Base-by-base conservation (phyloP, 2,113 vertebrate genomes). In the Oryzias javanicus region DNA sequence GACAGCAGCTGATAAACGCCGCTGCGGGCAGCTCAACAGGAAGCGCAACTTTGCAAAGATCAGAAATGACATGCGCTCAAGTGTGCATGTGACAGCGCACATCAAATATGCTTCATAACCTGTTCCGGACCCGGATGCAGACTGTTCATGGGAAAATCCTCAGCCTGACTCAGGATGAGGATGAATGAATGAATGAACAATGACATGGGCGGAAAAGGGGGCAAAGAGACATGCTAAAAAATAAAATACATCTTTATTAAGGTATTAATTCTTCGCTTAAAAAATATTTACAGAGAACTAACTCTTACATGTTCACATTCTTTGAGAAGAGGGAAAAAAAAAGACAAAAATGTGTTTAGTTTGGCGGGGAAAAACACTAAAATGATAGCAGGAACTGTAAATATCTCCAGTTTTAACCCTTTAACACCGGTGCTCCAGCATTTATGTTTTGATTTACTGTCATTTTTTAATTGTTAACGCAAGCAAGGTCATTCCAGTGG, bases 171-270 rank as follows among this genome's bases (percentile, higher is more conserved):
- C 60, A 69, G 18, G 52, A 79, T 15, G 46, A 5, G 4, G 25
- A 59, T 25, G 25, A 55, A 65, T 57, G 55, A 45, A 71, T 71
- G 70, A 49, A 70, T 18, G 54, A n/a, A 45, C 14, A 51, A 49
- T 12, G 14, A 3, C 53, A 8, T 27, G 20, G 4, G 19, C 5
- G 27, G 22, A 20, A 27, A 70, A 16, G 42, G 58, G 59, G 25
- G 52, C 2, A 35, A 60, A 44, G 49, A 82, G 17, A 67, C 63
- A 48, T 50, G 60, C 69, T 84, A 83, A 86, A 35, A 90, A 90
- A 87, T 84, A 91, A 90, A 90, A 86, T 83, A 74, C 60, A 83
- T 86, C 64, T 92, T 90, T 90, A 90, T 89, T 91, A 81, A 64
- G 73, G 54, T 80, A 73, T 85, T 79, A 88, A 87, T 85, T 84